Percentiles rank a stretch among this genome's conserved stretches.
Conservation (phyloP, 2,888 invertebrate genomes). For the Mactromeris polynyma region DNA sequence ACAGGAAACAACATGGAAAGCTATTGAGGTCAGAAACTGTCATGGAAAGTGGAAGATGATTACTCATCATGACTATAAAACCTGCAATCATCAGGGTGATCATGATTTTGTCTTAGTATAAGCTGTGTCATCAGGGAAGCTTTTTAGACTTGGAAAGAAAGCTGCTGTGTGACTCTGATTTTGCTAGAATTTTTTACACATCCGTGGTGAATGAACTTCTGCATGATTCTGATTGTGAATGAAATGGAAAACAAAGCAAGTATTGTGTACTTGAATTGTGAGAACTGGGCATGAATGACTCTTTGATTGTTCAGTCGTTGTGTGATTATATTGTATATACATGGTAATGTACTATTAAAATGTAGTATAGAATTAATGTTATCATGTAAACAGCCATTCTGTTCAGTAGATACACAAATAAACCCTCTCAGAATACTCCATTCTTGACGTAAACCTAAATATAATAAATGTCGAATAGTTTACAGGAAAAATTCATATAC, state of each 20-base stretch:
- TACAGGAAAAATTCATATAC: not conserved
- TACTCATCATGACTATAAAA: conserved; percentile 83
- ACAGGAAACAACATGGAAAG: conserved; percentile 93
- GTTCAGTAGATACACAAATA: conserved; percentile 3
- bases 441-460: not conserved
- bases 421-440: not conserved
- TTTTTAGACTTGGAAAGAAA: conserved; percentile 19
- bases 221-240: conserved; percentile 27
- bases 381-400: conserved; percentile 8
- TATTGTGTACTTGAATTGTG: conserved; percentile 11
- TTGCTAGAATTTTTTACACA: conserved; percentile 15
- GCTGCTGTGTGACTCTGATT: conserved; percentile 39
- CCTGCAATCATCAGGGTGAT: conserved; percentile 83
- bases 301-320: not conserved
- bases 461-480: not conserved
- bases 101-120: conserved; percentile 71
- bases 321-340: not conserved
- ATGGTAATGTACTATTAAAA: not conserved
- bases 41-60: conserved; percentile 94
- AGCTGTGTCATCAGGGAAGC: conserved; percentile 39
- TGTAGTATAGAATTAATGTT: not conserved
- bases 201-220: conserved; percentile 29
- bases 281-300: not conserved
- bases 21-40: conserved; percentile 94
- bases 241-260: conserved; percentile 2